Percentiles rank a stretch among this genome's conserved stretches.
Conservation (phyloP, 2,797 vertebrate genomes). For the Rhinatrema bivittatum region DNA sequence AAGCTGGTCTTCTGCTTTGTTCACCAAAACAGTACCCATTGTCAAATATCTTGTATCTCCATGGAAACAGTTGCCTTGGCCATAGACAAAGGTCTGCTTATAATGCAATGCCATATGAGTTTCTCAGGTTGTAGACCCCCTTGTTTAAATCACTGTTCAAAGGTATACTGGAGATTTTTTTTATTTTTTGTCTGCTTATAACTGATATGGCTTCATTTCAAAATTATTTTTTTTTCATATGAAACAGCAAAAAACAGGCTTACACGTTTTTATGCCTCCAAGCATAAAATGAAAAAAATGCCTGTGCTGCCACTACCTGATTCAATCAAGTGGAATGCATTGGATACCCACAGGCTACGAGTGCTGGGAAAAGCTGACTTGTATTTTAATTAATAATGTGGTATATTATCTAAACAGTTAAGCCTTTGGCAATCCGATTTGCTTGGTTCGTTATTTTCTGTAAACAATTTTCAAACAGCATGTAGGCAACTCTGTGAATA, state of each 20-base stretch:
- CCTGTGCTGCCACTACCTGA: slow-evolving; percentile 82
- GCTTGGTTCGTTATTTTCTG: slow-evolving; percentile 72
- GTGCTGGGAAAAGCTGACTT: slow-evolving; percentile 70
- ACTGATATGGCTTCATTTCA: slow-evolving; percentile 55
- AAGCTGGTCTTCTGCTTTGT: slow-evolving; percentile 29
- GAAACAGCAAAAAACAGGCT: slow-evolving; percentile 73
- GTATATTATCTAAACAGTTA: slow-evolving; percentile 78
- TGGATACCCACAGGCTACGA: slow-evolving; percentile 91
- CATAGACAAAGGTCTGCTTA: slow-evolving; percentile 30
- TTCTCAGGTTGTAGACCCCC: slow-evolving; percentile 12
- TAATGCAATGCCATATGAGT: slow-evolving; percentile 1
- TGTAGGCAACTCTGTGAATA: slow-evolving; percentile 56
- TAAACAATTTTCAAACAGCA: slow-evolving; percentile 83
- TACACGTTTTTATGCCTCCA: slow-evolving; percentile 82
- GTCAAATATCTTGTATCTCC: slow-evolving; percentile 19
- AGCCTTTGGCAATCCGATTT: slow-evolving; percentile 71
- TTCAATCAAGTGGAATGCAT: slow-evolving; percentile 95
- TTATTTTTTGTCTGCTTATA: slow-evolving; percentile 34
- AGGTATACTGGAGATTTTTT: slow-evolving; percentile 2
- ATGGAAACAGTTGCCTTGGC: slow-evolving; percentile 31
- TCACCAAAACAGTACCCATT: slow-evolving; percentile 33
- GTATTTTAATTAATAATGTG: slow-evolving; percentile 97
- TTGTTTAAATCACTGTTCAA: slow-evolving; percentile 6
- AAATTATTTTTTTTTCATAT: slow-evolving; percentile 65
- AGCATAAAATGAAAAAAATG: slow-evolving; percentile 84